Base-by-base conservation (phyloP, 2,888 invertebrate genomes). In the Zygaena filipendulae region DNA sequence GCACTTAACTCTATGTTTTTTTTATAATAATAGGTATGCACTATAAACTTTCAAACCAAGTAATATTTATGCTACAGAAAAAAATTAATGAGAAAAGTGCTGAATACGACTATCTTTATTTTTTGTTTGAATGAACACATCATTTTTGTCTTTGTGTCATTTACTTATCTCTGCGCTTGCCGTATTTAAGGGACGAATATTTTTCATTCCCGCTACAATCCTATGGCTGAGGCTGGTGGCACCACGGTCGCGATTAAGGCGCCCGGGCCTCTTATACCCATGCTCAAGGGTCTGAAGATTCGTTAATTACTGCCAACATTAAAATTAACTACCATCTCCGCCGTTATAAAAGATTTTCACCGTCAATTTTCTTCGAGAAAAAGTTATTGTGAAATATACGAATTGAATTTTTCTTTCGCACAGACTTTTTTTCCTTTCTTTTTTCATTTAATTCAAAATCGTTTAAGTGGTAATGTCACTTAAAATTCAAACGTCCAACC, bases 241-340 rank as follows among this genome's bases (percentile, higher is more conserved):
- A 19, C 43, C 52, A 30, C 26, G 14, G 41, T 33, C 44, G 52
- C 59, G 63, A 66, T 68, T 62, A 68, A 60, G 57, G 45, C 52
- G 39, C 47, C 38, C 43, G 48, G 36, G 56, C 49, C 53, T 57
- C 59, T 57, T 47, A 46, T 47, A 44, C 60, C 59, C 62, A 66
- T 58, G 62, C 63, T 67, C 59, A 52, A 71, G 64, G 57, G 60
- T 54, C 64, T 61, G 59, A 66, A 71, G 71, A 72, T 69, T 66
- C 60, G 70, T 71, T 75, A 72, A 74, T 74, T 72, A 70, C 69
- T 48, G 61, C 52, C 61, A 57, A 60, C 69, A 62, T 70, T 67
- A 66, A 68, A 72, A 72, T 71, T 72, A 72, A 72, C 67, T 63
- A 59, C 67, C 56, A 45, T 52, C 53, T 47, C 55, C 53, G 47